A percentile compares a stretch with the other conserved stretches of the same genome.
Evolutionary conservation across 1,140 invertebrate species (phyloP).

Genomic region (Campodea augens): DNA sequence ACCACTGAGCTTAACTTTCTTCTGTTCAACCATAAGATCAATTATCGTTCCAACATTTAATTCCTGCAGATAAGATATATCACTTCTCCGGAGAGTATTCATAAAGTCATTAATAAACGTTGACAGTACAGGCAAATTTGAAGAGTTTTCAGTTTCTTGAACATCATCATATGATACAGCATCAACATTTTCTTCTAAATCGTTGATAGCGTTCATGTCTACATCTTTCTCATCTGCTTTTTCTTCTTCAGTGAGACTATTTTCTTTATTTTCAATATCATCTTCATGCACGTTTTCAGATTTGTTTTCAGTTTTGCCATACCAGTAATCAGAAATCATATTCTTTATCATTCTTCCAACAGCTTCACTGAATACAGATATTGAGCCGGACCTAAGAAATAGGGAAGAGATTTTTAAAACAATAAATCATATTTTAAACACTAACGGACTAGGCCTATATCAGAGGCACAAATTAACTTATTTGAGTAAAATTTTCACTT

Average conservation of each 20-base stretch:
- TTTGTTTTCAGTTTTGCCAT: too few relatives aligned
- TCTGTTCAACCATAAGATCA: slow-evolving; percentile 76
- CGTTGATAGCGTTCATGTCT: slow-evolving; percentile 13
- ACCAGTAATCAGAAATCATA: too few relatives aligned
- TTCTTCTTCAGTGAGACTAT: slow-evolving; percentile 18
- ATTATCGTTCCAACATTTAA: slow-evolving; percentile 56
- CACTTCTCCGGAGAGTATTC: slow-evolving; percentile 43
- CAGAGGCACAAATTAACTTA: too few relatives aligned
- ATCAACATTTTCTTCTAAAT: slow-evolving; percentile 19
- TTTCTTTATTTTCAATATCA: too few relatives aligned
- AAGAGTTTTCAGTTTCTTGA: slow-evolving; percentile 16
- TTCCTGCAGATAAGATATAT: slow-evolving; percentile 50
- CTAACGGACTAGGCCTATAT: too few relatives aligned
- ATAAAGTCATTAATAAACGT: slow-evolving; percentile 34
- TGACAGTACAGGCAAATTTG: slow-evolving; percentile 13
- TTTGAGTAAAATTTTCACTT: too few relatives aligned
- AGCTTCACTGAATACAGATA: too few relatives aligned
- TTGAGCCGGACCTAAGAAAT: too few relatives aligned
- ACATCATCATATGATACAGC: slow-evolving; percentile 15
- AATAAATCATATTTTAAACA: too few relatives aligned
- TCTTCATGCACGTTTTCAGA: too few relatives aligned
- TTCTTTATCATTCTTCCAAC: too few relatives aligned
- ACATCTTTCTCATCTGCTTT: slow-evolving; percentile 9
- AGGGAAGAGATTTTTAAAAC: too few relatives aligned
- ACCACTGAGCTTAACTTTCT: slow-evolving; percentile 66